phyloP scores from a whole-genome alignment of 1,140 invertebrate genomes.

The Dufourea novaeangliae region DNA sequence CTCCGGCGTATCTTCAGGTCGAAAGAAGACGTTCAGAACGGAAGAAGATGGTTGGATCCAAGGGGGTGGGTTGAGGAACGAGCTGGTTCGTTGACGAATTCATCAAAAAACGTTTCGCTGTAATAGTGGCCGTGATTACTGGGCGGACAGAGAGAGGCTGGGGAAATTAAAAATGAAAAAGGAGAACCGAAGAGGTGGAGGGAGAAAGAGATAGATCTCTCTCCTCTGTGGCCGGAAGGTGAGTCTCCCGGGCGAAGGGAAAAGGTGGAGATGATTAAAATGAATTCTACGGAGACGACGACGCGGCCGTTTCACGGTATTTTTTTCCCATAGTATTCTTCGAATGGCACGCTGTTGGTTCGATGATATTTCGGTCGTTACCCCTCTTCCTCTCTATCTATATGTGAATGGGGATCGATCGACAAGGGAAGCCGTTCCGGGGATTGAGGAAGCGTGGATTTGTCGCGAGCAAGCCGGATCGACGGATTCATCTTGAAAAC shows the following conservation, averaged over 20 bases:
- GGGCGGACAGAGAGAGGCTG: conserved; percentile 25
- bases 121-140: conserved; percentile 76
- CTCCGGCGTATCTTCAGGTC: conserved; percentile 32
- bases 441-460: conserved; percentile 40
- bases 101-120: conserved; percentile 75
- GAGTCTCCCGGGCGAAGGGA: conserved; percentile 38
- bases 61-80: conserved; percentile 40
- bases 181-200: conserved; percentile 8
- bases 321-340: conserved; percentile 39
- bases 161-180: conserved; percentile 50
- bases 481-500: conserved; percentile 47
- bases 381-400: background rate
- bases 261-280: conserved; percentile 59
- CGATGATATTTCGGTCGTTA: conserved; percentile 54
- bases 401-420: conserved; percentile 50
- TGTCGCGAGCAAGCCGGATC: conserved; percentile 1
- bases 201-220: background rate
- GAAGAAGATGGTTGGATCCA: background rate
- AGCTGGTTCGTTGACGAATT: conserved; percentile 74
- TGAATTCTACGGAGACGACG: conserved; percentile 56
- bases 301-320: conserved; percentile 37
- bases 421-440: conserved; percentile 36
- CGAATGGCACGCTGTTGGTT: conserved; percentile 20
- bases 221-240: conserved; percentile 53
- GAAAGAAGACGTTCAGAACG: conserved; percentile 28